Evolutionary conservation across 2,888 invertebrate species (phyloP).

Genomic region (Rhimphoctona megacephalus): DNA sequence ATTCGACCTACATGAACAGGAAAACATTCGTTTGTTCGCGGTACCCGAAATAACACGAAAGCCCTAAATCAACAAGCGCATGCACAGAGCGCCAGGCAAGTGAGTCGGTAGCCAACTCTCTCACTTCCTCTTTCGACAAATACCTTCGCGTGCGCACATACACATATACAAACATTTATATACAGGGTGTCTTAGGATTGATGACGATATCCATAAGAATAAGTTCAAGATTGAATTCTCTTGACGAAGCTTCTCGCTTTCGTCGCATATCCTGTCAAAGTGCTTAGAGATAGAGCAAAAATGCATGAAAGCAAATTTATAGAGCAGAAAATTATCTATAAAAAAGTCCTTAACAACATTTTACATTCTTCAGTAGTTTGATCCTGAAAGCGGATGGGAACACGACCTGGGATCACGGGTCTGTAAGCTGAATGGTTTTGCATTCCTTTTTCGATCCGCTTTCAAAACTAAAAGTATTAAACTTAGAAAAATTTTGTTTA

Average conservation of each 20-base stretch:
- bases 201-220: background rate
- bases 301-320: too few relatives aligned
- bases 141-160: background rate
- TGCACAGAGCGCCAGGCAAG: constrained; percentile 64
- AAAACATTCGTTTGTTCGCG: constrained; percentile 79
- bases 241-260: background rate
- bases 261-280: background rate
- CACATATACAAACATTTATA: background rate
- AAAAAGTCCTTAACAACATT: background rate
- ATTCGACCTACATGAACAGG: constrained; percentile 76
- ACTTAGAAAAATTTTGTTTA: too few relatives aligned
- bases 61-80: constrained; percentile 72
- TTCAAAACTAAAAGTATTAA: too few relatives aligned
- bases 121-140: constrained; percentile 33
- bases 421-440: too few relatives aligned
- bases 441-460: too few relatives aligned
- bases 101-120: constrained; percentile 45
- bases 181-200: background rate
- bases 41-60: constrained; percentile 72
- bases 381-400: too few relatives aligned
- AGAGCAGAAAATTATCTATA: too few relatives aligned
- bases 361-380: background rate
- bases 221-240: background rate
- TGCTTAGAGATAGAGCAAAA: background rate
- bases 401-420: too few relatives aligned